Conservation (phyloP, 2,888 invertebrate genomes). For the Axea sp. region DNA sequence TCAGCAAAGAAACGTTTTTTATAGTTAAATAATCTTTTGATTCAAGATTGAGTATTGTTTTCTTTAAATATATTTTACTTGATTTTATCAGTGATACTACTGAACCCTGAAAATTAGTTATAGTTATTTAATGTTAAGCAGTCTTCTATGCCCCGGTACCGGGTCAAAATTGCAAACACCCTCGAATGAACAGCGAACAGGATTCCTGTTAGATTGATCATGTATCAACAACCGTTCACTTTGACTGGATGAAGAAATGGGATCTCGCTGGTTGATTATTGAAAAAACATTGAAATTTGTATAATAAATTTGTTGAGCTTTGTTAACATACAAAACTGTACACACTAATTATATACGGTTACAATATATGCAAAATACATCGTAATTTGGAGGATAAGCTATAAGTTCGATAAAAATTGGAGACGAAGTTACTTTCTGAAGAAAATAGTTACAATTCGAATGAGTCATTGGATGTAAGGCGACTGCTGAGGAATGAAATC, state of each 20-base stretch:
- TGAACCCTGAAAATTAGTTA: constrained; percentile 47
- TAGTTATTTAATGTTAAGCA: constrained; percentile 41
- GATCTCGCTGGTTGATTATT: constrained; percentile 46
- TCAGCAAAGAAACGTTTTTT: too few relatives aligned
- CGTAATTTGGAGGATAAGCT: constrained; percentile 47
- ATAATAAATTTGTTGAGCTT: constrained; percentile 61
- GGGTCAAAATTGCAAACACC: constrained; percentile 31
- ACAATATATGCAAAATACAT: constrained; percentile 57
- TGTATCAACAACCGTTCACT: constrained; percentile 17
- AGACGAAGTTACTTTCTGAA: constrained; percentile 37
- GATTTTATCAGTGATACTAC: constrained; percentile 43
- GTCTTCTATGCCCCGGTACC: constrained; percentile 32
- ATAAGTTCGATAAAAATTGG: constrained; percentile 32
- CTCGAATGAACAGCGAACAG: constrained; percentile 9
- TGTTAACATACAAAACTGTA: constrained; percentile 62
- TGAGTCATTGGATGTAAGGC: constrained; percentile 5
- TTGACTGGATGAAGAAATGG: constrained; percentile 33
- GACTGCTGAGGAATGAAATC: constrained; percentile 8
- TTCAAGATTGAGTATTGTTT: too few relatives aligned
- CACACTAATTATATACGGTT: constrained; percentile 56
- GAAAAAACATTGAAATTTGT: constrained; percentile 55
- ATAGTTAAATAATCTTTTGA: too few relatives aligned
- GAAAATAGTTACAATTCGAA: constrained; percentile 15
- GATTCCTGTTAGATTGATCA: constrained; percentile 2
- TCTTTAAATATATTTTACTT: not conserved